Conservation (phyloP, 1,140 invertebrate species). For the Linepithema humile region DNA sequence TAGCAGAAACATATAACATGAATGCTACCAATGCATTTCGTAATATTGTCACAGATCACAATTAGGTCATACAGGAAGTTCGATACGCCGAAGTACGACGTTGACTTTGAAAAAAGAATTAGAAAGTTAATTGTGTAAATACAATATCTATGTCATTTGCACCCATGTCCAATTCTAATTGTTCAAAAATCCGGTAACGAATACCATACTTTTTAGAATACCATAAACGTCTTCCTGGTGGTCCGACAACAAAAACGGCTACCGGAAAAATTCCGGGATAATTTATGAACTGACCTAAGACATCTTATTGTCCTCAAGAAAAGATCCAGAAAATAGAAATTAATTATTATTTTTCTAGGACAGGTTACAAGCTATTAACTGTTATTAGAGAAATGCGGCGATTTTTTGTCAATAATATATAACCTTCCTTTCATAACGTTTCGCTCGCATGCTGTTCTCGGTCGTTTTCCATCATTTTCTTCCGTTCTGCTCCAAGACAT, state of each 20-base stretch:
- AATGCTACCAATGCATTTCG: not conserved
- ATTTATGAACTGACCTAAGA: slow-evolving; percentile 69
- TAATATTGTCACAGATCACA: not conserved
- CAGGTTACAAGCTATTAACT: slow-evolving; percentile 64
- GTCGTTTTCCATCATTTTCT: slow-evolving; percentile 47
- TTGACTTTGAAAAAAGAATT: not conserved
- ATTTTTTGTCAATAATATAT: slow-evolving; percentile 69
- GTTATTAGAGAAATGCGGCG: slow-evolving; percentile 51
- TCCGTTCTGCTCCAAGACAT: slow-evolving; percentile 44
- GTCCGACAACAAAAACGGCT: not conserved
- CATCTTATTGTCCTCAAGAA: slow-evolving; percentile 47
- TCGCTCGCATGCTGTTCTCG: slow-evolving; percentile 11
- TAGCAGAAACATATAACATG: not conserved
- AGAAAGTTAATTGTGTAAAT: not conserved
- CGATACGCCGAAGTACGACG: not conserved
- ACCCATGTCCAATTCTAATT: too few species aligned
- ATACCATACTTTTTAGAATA: too few species aligned
- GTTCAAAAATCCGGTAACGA: too few species aligned
- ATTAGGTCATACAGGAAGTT: not conserved
- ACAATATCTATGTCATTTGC: too few species aligned
- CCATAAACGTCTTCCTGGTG: too few species aligned
- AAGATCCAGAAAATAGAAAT: slow-evolving; percentile 57
- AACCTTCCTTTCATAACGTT: slow-evolving; percentile 73
- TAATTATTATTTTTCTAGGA: slow-evolving; percentile 76
- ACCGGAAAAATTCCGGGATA: slow-evolving; percentile 48